A percentile compares a stretch with the other conserved stretches of the same genome.
Conservation (phyloP, 1,140 invertebrate genomes). For the Aricia agestis region DNA sequence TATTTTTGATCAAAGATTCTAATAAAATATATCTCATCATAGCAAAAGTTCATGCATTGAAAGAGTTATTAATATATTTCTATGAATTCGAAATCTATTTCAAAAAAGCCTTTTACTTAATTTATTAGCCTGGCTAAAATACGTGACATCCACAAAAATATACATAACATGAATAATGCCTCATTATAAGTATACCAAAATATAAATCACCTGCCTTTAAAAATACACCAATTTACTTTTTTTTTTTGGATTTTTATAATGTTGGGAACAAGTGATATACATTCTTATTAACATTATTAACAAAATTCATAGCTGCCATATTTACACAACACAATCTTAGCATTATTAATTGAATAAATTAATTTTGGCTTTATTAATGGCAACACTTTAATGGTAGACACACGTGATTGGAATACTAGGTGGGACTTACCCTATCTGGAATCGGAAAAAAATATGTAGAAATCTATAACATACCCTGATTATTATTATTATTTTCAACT, state of each 20-base stretch:
- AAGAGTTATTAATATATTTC: too few species aligned
- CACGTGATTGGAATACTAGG: background rate
- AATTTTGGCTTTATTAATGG: slow-evolving; percentile 34
- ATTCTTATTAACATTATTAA: slow-evolving; percentile 41
- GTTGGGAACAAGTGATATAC: slow-evolving; percentile 28
- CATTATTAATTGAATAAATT: slow-evolving; percentile 28
- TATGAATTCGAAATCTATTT: too few species aligned
- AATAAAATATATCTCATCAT: too few species aligned
- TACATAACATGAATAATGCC: background rate
- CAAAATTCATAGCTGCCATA: slow-evolving; percentile 50
- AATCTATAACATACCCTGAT: too few species aligned
- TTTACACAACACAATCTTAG: slow-evolving; percentile 38
- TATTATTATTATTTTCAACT: too few species aligned
- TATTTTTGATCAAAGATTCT: too few species aligned
- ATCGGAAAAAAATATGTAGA: background rate
- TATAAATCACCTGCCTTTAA: slow-evolving; percentile 5
- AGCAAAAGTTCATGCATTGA: too few species aligned
- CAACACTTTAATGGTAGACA: slow-evolving; percentile 4
- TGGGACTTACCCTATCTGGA: background rate
- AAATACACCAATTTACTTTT: background rate
- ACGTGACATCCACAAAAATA: background rate
- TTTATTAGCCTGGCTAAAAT: background rate
- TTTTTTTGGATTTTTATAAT: background rate
- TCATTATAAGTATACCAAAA: background rate
- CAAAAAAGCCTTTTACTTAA: too few species aligned